phyloP scores from a whole-genome alignment of 2,797 vertebrate genomes.

The Acridotheres tristis region DNA sequence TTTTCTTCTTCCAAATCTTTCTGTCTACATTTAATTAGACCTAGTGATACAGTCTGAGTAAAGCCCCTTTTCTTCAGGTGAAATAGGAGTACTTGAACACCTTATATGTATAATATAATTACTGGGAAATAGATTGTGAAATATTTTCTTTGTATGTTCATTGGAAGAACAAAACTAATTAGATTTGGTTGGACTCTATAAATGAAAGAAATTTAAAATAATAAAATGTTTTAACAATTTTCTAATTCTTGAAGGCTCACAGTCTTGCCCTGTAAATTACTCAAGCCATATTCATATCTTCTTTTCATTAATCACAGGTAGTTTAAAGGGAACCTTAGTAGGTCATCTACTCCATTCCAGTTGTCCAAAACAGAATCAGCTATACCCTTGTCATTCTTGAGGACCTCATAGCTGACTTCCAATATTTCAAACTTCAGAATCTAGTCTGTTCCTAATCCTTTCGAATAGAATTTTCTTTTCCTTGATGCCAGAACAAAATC shows the following conservation, averaged over 20 bases:
- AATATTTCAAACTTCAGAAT: neutral
- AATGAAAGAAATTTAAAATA: neutral
- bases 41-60: neutral
- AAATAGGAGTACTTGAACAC: neutral
- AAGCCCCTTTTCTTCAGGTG: neutral
- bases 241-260: neutral
- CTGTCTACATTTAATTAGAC: neutral
- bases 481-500: neutral
- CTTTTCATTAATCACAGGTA: neutral
- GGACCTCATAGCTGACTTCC: neutral
- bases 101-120: neutral
- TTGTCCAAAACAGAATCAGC: neutral
- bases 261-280: neutral
- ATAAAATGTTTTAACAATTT: neutral
- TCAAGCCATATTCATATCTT: neutral
- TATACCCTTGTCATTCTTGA: neutral
- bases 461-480: neutral
- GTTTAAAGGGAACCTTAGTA: neutral
- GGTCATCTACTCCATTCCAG: neutral
- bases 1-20: neutral
- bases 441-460: neutral
- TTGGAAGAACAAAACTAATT: neutral
- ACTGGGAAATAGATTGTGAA: neutral
- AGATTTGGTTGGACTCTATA: neutral
- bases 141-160: neutral